Percentiles rank a stretch among this genome's conserved stretches.
These are phyloP conservation scores for Pandion haliaetus DNA, from an alignment of 2,113 vertebrate genomes.

Conservation along the genomic window DNA sequence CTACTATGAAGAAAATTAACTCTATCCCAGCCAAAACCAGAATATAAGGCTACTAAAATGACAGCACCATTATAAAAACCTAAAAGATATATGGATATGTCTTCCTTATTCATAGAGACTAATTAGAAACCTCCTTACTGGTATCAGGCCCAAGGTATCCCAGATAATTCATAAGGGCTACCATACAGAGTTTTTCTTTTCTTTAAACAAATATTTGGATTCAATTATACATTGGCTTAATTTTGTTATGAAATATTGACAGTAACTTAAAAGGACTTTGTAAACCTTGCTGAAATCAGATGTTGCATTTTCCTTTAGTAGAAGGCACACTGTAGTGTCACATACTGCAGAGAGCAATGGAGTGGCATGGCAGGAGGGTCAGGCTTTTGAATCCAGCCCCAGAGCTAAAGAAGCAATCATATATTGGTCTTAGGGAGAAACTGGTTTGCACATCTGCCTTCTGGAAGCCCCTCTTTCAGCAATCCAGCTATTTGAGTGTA, in stretches of 20 bases:
- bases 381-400: background rate
- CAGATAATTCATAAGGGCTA: background rate
- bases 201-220: background rate
- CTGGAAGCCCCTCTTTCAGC: background rate
- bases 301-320: background rate
- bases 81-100: background rate
- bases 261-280: background rate
- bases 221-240: background rate
- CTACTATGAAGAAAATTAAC: too few relatives aligned
- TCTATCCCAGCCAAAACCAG: too few relatives aligned
- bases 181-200: background rate
- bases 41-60: background rate
- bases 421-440: background rate
- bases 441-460: background rate
- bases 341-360: background rate
- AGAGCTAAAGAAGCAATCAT: background rate
- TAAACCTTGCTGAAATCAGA: background rate
- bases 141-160: background rate
- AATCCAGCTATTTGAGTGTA: background rate
- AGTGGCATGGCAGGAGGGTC: background rate
- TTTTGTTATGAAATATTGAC: background rate
- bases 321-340: background rate
- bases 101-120: background rate
- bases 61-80: background rate
- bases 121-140: background rate